Evolutionary conservation across 1,140 invertebrate species (phyloP).

Genomic region (Asbolus verrucosus): DNA sequence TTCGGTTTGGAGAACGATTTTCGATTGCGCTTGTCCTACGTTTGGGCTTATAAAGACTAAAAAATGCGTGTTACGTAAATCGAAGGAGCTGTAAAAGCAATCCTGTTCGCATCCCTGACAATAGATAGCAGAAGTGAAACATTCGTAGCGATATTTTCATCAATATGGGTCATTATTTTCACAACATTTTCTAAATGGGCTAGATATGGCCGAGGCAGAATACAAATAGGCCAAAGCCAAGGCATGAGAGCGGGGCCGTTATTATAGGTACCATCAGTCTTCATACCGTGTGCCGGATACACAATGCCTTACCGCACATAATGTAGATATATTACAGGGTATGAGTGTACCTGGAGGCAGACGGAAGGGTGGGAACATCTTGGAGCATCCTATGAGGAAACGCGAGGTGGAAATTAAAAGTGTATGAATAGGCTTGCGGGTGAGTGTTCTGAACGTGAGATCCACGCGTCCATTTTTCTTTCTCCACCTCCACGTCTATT

Average conservation of each 20-base stretch:
- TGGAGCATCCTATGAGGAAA: slow-evolving; percentile 22
- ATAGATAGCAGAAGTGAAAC: slow-evolving; percentile 21
- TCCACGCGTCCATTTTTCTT: neutral
- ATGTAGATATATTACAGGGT: slow-evolving; percentile 30
- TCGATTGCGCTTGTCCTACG: neutral
- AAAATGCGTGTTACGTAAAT: slow-evolving; percentile 10
- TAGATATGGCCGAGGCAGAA: slow-evolving; percentile 24
- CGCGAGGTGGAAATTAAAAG: slow-evolving; percentile 26
- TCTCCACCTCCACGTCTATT: slow-evolving; percentile 9
- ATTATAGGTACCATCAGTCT: slow-evolving; percentile 37
- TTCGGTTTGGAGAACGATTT: neutral
- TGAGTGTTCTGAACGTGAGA: neutral
- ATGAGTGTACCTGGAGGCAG: slow-evolving; percentile 32
- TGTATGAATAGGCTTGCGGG: slow-evolving; percentile 27
- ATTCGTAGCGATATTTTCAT: slow-evolving; percentile 37
- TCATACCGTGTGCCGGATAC: slow-evolving; percentile 37
- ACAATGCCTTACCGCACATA: slow-evolving; percentile 36
- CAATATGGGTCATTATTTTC: slow-evolving; percentile 39
- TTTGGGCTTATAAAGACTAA: neutral
- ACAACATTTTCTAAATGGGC: slow-evolving; percentile 36
- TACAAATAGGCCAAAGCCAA: slow-evolving; percentile 29
- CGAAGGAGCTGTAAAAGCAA: slow-evolving; percentile 4
- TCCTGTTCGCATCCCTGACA: slow-evolving; percentile 5
- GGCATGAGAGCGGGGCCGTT: slow-evolving; percentile 14
- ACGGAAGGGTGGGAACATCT: slow-evolving; percentile 4